Percentiles rank a stretch among this genome's conserved stretches.
phyloP scores from a whole-genome alignment of 53 echinoderm and acorn worm genomes.

The Apostichopus leukothele region DNA sequence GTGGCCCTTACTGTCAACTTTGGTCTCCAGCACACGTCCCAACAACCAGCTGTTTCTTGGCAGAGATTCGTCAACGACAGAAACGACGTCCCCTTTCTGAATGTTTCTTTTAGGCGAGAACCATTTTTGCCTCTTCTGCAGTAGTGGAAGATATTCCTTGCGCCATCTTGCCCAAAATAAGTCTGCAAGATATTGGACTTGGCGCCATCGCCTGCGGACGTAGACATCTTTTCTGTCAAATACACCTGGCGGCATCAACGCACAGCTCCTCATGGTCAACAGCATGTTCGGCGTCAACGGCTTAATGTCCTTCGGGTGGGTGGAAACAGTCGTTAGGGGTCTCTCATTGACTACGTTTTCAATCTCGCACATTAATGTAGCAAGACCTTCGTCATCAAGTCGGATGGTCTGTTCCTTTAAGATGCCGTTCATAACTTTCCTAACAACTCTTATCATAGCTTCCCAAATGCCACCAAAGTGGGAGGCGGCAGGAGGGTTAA shows the following conservation, averaged over 20 bases:
- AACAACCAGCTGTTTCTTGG: conserved; percentile 52
- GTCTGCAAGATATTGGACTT: conserved; percentile 54
- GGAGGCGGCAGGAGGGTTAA: conserved; percentile 50
- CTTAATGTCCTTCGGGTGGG: conserved; percentile 2
- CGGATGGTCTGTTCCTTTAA: conserved; percentile 16
- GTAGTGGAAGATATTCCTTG: conserved; percentile 50
- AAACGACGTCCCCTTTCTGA: conserved; percentile 50
- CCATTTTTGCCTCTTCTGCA: conserved; percentile 62
- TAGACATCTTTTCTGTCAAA: conserved; percentile 47
- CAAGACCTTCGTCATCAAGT: conserved; percentile 34
- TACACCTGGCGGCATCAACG: conserved; percentile 46
- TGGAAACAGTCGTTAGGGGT: conserved; percentile 10
- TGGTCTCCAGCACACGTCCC: conserved; percentile 48
- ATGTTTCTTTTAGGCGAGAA: conserved; percentile 33
- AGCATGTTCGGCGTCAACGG: conserved; percentile 41
- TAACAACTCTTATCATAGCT: conserved; percentile 38
- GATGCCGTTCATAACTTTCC: conserved; percentile 49
- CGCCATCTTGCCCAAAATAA: conserved; percentile 58
- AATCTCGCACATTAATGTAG: conserved; percentile 36
- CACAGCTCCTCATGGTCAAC: background rate
- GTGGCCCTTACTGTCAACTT: conserved; percentile 17
- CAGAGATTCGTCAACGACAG: conserved; percentile 27
- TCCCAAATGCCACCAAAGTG: conserved; percentile 57
- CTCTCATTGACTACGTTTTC: conserved; percentile 22
- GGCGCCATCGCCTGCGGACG: conserved; percentile 54